Conservation (phyloP, 2,888 invertebrate genomes). For the Pseudococcus jackbeardsleyi region DNA sequence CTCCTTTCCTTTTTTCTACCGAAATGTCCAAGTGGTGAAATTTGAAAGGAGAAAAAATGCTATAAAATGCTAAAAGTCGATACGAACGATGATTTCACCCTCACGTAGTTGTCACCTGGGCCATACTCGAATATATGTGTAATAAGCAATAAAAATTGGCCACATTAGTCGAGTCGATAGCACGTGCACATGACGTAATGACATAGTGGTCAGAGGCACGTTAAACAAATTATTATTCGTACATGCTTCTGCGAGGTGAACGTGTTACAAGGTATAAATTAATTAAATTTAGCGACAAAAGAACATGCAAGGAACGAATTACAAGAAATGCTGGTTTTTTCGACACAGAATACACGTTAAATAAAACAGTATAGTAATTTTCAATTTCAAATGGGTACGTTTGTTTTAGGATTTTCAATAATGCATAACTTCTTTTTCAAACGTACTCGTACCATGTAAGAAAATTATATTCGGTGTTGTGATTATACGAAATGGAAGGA, state of each 20-base stretch:
- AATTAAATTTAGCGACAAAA: conserved; percentile 6
- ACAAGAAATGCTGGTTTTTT: conserved; percentile 9
- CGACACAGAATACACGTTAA: not conserved
- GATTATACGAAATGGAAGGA: no score
- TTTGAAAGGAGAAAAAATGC: no score
- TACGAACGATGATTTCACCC: no score
- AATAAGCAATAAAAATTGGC: conserved; percentile 14
- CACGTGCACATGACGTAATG: conserved; percentile 48
- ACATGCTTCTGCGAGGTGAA: not conserved
- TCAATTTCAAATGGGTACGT: no score
- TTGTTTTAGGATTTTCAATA: no score
- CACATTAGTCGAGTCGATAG: conserved; percentile 47
- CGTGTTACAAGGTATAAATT: conserved; percentile 24
- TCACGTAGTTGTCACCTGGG: no score
- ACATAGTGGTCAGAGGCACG: conserved; percentile 43
- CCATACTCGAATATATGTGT: not conserved
- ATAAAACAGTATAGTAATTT: not conserved
- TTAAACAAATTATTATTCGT: conserved; percentile 17
- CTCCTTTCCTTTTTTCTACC: no score
- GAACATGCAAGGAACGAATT: conserved; percentile 28
- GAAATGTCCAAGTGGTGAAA: no score
- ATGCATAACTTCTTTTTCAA: no score
- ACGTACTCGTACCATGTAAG: no score
- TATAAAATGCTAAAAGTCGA: no score
- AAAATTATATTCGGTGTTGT: no score